These are phyloP conservation scores for Apamea crenata DNA, from an alignment of 2,888 invertebrate genomes.

Conservation along the genomic window DNA sequence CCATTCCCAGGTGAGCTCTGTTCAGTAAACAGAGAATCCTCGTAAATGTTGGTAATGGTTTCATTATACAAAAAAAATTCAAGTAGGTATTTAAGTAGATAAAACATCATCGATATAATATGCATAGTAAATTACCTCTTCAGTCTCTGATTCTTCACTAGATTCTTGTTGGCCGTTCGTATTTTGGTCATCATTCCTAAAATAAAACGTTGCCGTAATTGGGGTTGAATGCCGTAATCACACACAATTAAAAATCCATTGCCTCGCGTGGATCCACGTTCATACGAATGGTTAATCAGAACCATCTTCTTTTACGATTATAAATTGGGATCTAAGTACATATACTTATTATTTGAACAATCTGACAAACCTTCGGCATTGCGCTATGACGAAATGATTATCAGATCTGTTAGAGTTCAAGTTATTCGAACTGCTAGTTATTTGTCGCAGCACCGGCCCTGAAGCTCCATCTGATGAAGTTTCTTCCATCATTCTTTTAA, in stretches of 20 bases:
- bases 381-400: slow-evolving; percentile 78
- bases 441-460: slow-evolving; percentile 57
- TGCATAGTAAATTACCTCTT: slow-evolving; percentile 73
- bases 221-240: background rate
- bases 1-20: background rate
- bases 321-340: too few species aligned
- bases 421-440: slow-evolving; percentile 56
- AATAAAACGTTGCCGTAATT: slow-evolving; percentile 15
- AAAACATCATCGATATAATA: background rate
- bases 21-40: background rate
- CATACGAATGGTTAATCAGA: background rate
- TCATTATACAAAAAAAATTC: background rate
- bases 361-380: slow-evolving; percentile 77
- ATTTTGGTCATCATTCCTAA: slow-evolving; percentile 69
- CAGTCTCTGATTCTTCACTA: slow-evolving; percentile 79
- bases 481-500: slow-evolving; percentile 62
- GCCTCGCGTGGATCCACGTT: background rate
- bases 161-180: slow-evolving; percentile 73
- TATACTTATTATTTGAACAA: background rate
- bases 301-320: background rate
- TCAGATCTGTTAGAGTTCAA: slow-evolving; percentile 64
- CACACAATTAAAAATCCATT: background rate
- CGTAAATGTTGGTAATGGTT: background rate
- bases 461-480: slow-evolving; percentile 62
- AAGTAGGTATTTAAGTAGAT: background rate